A percentile compares a stretch with the other conserved stretches of the same genome.
Evolutionary conservation across 2,797 vertebrate genomes (phyloP).

Genomic region (Sebastolobus altivelis): DNA sequence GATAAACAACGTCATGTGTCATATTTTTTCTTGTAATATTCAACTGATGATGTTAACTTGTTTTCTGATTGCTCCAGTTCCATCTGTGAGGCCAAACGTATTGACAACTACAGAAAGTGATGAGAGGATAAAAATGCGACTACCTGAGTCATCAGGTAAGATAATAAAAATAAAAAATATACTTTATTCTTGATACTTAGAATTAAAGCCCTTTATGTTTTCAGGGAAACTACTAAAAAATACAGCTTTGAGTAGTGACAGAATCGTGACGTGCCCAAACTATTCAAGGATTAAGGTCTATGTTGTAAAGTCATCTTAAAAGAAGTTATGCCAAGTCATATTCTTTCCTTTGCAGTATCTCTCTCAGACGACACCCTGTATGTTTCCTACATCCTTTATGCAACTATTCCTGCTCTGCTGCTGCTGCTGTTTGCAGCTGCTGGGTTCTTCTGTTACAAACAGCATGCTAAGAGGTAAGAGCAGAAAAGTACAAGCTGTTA

Average conservation of each 20-base stretch:
- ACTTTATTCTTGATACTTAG: not conserved
- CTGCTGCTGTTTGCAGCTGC: slow-evolving; percentile 85
- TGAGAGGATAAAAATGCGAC: slow-evolving; percentile 77
- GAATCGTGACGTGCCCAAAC: not conserved
- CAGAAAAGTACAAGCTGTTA: not conserved
- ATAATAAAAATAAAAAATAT: not conserved
- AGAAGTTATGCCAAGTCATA: not conserved
- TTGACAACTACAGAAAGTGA: slow-evolving; percentile 77
- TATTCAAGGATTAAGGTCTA: not conserved
- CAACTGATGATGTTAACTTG: slow-evolving; percentile 4
- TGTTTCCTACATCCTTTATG: slow-evolving; percentile 89
- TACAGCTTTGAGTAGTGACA: not conserved
- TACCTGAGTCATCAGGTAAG: slow-evolving; percentile 87
- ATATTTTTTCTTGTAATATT: not conserved
- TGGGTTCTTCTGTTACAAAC: slow-evolving; percentile 87
- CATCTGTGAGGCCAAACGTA: slow-evolving; percentile 71
- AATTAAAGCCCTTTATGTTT: not conserved
- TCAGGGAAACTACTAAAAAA: slow-evolving; percentile 8
- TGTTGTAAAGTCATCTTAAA: slow-evolving; percentile 2
- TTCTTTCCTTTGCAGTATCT: slow-evolving; percentile 73
- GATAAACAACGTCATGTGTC: not conserved
- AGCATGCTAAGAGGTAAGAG: slow-evolving; percentile 87
- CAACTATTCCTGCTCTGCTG: slow-evolving; percentile 87
- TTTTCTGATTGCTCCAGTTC: slow-evolving; percentile 56
- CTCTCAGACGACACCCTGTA: slow-evolving; percentile 82